Percentiles rank a stretch among this genome's conserved stretches.
Evolutionary conservation across 37 sponge, comb jelly and placozoan genomes (phyloP).

Genomic region (Hormiphora californensis): DNA sequence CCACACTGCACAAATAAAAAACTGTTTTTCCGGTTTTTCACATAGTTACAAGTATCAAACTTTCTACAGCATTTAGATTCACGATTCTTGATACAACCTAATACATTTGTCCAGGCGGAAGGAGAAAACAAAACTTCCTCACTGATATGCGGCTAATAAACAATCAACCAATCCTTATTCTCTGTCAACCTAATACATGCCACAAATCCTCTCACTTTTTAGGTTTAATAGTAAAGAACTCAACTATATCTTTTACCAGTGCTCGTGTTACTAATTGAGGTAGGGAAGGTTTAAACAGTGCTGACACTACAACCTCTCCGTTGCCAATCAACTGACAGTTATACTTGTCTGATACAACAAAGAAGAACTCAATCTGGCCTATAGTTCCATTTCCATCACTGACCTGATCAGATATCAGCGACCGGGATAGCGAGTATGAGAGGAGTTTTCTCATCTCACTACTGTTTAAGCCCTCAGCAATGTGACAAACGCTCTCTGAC

Average conservation of each 20-base stretch:
- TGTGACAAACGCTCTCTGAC: constrained; percentile 16
- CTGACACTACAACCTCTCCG: not conserved
- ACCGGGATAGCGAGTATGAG: not conserved
- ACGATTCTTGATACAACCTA: too few species aligned
- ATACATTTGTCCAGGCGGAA: too few species aligned
- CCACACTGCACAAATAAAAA: too few species aligned
- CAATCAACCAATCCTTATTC: too few species aligned
- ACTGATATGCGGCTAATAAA: too few species aligned
- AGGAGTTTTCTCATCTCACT: not conserved
- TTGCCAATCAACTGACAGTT: constrained; percentile 23
- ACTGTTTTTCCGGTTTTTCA: too few species aligned
- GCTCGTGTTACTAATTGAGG: constrained; percentile 14
- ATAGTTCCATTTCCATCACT: constrained; percentile 3
- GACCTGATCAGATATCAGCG: not conserved
- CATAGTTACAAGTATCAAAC: too few species aligned
- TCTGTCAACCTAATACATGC: too few species aligned
- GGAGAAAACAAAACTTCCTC: too few species aligned
- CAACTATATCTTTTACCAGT: constrained; percentile 10
- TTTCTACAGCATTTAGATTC: too few species aligned
- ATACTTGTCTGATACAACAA: not conserved
- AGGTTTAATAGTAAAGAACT: not conserved
- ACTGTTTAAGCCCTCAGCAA: not conserved
- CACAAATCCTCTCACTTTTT: too few species aligned
- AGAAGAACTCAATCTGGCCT: not conserved
- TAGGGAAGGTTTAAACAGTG: not conserved